Evolutionary conservation across 2,797 vertebrate genomes (phyloP), one percentile per base, ranked within the genome.

Genomic region (Phalanger gymnotis): DNA sequence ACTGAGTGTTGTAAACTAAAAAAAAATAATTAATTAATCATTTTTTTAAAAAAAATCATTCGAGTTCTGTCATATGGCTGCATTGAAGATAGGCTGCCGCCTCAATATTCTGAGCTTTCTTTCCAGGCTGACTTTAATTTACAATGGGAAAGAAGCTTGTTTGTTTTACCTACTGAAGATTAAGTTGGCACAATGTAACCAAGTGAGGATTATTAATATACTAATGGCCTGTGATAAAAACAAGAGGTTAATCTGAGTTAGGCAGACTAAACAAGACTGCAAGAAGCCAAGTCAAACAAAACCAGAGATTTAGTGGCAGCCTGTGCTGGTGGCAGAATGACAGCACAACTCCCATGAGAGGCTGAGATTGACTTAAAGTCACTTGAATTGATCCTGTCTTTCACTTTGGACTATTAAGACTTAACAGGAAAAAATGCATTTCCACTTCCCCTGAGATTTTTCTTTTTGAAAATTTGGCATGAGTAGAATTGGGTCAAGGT

Each of bases 181-280:
- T 90, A 90, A 90, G 52, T 90, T 90, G 90, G 90, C 53, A 12
- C 52, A 16, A 54, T 90, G 34, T 97, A 97, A 98, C 47, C 97
- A 96, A 94, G 93, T 31, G 2, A 97, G 98, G 97, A 98, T 98
- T 97, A 97, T 16, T 94, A 90, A 95, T 93, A 96, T 96, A 95
- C 97, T 98, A 98, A 98, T 98, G 97, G 96, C 94, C 95, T 96
- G 94, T 95, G 96, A 98, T 97, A 98, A 98, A 97, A 93, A 96
- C 95, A 92, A 96, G 52, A 53, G 94, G 96, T 96, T 98, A 98
- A 98, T 87, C 95, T 91, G 47, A 92, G 92, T 94, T 97, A 97
- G 96, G 97, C 97, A 98, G 98, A 98, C 97, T 97, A 98, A 98
- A 98, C 98, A 98, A 97, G 98, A 97, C 81, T 89, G 14, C 95